phyloP scores from a whole-genome alignment of 2,113 vertebrate species.

The Bothrops jararaca region DNA sequence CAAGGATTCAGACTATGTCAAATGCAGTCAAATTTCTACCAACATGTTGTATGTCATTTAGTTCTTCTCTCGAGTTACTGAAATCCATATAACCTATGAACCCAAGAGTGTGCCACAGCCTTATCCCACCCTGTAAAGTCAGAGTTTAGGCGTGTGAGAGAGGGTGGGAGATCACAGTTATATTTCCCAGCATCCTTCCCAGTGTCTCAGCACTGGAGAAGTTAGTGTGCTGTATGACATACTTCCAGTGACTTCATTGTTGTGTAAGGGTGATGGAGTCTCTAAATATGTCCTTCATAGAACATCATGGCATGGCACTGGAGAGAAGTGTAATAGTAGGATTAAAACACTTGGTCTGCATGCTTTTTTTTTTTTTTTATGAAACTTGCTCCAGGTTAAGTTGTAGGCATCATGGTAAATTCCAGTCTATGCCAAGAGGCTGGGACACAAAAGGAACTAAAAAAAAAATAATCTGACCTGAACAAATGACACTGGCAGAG shows the following conservation, averaged over 20 bases:
- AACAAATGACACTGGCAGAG: not conserved
- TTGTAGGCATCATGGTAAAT: not conserved
- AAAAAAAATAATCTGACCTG: not conserved
- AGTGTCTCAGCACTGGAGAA: not conserved
- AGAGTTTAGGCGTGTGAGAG: not conserved
- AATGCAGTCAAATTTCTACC: slow-evolving; percentile 39
- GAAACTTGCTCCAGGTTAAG: not conserved
- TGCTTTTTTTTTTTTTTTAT: not conserved
- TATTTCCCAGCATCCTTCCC: not conserved
- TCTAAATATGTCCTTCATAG: not conserved
- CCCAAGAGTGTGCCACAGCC: not conserved
- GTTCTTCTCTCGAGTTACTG: slow-evolving; percentile 33
- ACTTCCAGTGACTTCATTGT: not conserved
- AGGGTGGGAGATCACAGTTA: not conserved
- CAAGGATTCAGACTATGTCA: slow-evolving; percentile 47
- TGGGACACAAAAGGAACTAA: not conserved
- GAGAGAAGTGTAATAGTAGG: not conserved
- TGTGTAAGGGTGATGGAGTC: not conserved
- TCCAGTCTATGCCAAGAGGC: not conserved
- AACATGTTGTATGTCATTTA: slow-evolving; percentile 25
- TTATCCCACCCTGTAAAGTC: not conserved
- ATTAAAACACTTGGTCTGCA: not conserved
- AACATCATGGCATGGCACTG: not conserved
- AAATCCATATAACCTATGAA: slow-evolving; percentile 25
- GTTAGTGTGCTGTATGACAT: not conserved